These are phyloP conservation scores for Cybosia mesomella DNA, from an alignment of 2,888 invertebrate species.

Conservation along the genomic window DNA sequence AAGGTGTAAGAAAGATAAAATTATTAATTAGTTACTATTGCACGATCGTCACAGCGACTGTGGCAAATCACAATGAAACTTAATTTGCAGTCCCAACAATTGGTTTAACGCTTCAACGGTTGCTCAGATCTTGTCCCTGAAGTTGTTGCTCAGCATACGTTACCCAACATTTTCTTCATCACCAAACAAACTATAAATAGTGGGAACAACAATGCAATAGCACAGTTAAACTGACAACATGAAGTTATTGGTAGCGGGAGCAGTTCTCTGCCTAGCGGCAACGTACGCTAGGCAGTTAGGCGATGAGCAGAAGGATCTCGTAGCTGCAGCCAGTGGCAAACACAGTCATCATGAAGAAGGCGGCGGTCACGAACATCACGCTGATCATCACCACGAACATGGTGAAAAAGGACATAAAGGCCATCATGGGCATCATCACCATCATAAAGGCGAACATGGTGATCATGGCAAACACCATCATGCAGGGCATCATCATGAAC, in stretches of 20 bases:
- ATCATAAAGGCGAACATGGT: conserved; percentile 80
- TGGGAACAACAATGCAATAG: conserved; percentile 53
- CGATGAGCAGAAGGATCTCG: conserved; percentile 77
- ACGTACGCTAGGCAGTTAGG: conserved; percentile 72
- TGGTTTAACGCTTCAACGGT: conserved; percentile 74
- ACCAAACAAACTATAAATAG: conserved; percentile 77
- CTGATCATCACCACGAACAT: conserved; percentile 79
- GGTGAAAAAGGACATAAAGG: conserved; percentile 80
- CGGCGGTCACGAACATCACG: conserved; percentile 80
- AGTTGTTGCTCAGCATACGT: conserved; percentile 64
- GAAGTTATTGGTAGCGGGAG: conserved; percentile 76
- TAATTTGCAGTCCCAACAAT: conserved; percentile 60
- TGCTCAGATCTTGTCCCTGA: conserved; percentile 72
- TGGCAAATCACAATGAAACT: conserved; percentile 58
- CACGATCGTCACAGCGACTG: conserved; percentile 38
- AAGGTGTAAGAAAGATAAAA: conserved; percentile 19
- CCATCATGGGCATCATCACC: conserved; percentile 82
- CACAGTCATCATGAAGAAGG: conserved; percentile 75
- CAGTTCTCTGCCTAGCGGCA: conserved; percentile 77
- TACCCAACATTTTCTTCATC: conserved; percentile 80
- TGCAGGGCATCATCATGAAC: conserved; percentile 77
- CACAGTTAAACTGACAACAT: conserved; percentile 73
- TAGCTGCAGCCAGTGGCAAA: conserved; percentile 77
- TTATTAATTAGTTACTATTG: conserved; percentile 37
- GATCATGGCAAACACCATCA: conserved; percentile 81